Percentiles rank a stretch among this genome's conserved stretches.
Conservation (phyloP, 2,888 invertebrate species). For the Diabrotica balteata region DNA sequence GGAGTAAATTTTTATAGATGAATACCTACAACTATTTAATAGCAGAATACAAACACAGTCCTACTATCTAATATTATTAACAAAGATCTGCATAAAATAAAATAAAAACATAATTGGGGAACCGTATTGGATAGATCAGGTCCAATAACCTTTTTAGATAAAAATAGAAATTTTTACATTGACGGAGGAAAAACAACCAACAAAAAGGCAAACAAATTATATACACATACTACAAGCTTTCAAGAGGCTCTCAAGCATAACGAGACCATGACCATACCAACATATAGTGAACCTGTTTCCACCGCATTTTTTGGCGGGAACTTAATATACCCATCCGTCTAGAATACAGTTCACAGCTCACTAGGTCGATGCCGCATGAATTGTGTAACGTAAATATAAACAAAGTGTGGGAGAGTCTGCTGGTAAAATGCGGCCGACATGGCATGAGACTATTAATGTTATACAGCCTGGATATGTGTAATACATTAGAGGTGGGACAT, state of each 20-base stretch:
- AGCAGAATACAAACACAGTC: too few relatives aligned
- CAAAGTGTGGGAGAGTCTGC: constrained; percentile 20
- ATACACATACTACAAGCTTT: not conserved
- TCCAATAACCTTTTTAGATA: too few relatives aligned
- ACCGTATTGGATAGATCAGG: too few relatives aligned
- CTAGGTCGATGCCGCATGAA: constrained; percentile 20
- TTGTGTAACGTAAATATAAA: constrained; percentile 17
- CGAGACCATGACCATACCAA: not conserved
- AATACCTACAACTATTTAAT: too few relatives aligned
- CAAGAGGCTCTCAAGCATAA: not conserved
- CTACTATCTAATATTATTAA: too few relatives aligned
- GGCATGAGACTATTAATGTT: too few relatives aligned
- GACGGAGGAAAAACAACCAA: not conserved
- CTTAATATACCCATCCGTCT: constrained; percentile 1
- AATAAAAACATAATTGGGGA: too few relatives aligned
- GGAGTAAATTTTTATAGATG: too few relatives aligned
- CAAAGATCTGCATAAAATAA: too few relatives aligned
- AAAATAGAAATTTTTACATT: too few relatives aligned
- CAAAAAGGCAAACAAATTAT: not conserved
- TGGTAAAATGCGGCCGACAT: not conserved
- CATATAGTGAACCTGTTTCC: not conserved
- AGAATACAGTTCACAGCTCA: constrained; percentile 15
- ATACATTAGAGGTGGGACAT: not conserved
- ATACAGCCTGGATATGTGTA: not conserved
- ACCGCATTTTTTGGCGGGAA: constrained; percentile 3